Evolutionary conservation across 2,797 vertebrate genomes (phyloP), one percentile per base, ranked within the genome.

Genomic region (Bradypodion pumilum): DNA sequence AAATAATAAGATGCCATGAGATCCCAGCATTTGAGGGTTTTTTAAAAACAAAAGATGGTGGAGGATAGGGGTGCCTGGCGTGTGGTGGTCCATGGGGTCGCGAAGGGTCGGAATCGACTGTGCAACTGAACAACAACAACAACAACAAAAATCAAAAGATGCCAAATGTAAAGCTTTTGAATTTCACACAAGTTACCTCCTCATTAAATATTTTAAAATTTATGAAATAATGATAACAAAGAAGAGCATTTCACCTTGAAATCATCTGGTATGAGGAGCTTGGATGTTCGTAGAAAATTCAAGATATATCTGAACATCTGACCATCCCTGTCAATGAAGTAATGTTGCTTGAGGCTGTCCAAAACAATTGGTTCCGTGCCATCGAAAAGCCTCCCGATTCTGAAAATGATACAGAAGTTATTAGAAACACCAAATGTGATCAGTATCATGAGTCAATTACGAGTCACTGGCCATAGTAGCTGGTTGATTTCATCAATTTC

Each of bases 241-340:
- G 66, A 69, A 87, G 83, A 84, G 92, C 93, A 91, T 91, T 97
- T 98, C 95, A 99, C 98, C 97, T 99, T 99, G 96, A 99, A 99
- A 96, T 99, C 98, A 86, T 99, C 98, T 86, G 98, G 98, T 96
- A 99, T 98, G 94, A 98, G 98, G 86, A 98, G 98, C 95, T 98
- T 98, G 49, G 98, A 98, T 89, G 97, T 99, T 95, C 97, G 97
- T 95, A 99, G 97, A 95, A 99, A 99, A 96, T 98, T 98, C 95
- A 99, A 96, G 96, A 99, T 99, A 95, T 98, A 99, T 97, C 98
- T 98, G 97, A 99, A 99, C 98, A 99, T 99, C 96, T 99, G 98
- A 93, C 98, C 98, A 91, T 99, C 98, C 96, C 98, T 97, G 97
- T 99, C 98, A 52, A 99, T 98, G 96, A 99, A 99, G 95, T 99